Evolutionary conservation across 1,140 invertebrate species (phyloP).

Genomic region (Elymnias hypermnestra): DNA sequence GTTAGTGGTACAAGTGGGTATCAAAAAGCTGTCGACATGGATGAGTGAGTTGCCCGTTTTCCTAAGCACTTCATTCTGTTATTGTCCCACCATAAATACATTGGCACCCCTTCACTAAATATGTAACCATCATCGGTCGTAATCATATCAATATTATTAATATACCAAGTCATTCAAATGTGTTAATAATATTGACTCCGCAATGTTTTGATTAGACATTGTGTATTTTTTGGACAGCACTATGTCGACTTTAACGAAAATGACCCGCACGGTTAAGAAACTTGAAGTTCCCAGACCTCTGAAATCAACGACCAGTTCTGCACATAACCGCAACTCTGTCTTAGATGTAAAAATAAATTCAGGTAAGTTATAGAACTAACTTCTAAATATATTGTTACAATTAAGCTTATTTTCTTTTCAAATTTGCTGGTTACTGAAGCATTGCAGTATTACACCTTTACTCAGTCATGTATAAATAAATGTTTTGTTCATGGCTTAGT

Average conservation of each 20-base stretch:
- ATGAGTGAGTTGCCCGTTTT: conserved; percentile 65
- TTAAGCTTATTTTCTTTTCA: too few species aligned
- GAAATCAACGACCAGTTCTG: conserved; percentile 77
- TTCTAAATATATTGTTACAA: too few species aligned
- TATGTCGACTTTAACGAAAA: conserved; percentile 75
- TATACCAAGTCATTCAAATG: too few species aligned
- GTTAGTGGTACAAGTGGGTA: conserved; percentile 57
- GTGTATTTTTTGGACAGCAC: conserved; percentile 49
- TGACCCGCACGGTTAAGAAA: conserved; percentile 80
- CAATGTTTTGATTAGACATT: conserved; percentile 18
- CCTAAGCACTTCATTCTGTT: conserved; percentile 40
- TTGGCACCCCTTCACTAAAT: conserved; percentile 52
- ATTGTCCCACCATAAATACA: conserved; percentile 54
- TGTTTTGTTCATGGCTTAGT: too few species aligned
- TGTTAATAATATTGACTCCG: too few species aligned
- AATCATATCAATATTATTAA: too few species aligned
- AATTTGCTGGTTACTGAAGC: too few species aligned
- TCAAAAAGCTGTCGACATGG: conserved; percentile 57
- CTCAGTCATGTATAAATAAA: too few species aligned
- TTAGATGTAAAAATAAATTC: conserved; percentile 73
- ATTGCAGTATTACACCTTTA: too few species aligned
- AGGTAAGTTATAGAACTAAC: too few species aligned
- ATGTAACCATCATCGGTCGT: conserved; percentile 32
- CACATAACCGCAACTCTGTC: conserved; percentile 69
- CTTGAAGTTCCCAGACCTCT: conserved; percentile 84